phyloP scores from a whole-genome alignment of 2,113 vertebrate species.

The Acrocephalus kingi region DNA sequence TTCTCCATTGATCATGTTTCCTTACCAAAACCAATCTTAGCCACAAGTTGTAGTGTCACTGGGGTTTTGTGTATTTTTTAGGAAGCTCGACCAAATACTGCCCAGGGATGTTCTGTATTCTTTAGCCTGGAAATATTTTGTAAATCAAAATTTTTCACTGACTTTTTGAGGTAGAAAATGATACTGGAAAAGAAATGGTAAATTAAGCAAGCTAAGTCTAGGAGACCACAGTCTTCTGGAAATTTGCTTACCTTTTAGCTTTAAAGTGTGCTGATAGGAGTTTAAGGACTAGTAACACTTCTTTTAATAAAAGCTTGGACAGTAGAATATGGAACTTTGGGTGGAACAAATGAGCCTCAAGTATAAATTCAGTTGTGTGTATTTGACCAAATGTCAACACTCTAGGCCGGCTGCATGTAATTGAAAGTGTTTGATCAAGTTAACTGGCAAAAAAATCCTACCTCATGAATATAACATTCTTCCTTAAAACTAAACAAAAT shows the following conservation, averaged over 20 bases:
- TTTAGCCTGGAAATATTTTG: background rate
- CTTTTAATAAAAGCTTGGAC: background rate
- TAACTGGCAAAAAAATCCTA: background rate
- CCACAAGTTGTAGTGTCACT: background rate
- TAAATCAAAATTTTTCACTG: background rate
- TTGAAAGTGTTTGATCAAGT: background rate
- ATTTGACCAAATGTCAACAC: background rate
- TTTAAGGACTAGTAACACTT: background rate
- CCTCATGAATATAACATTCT: background rate
- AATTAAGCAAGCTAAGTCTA: background rate
- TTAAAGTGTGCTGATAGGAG: background rate
- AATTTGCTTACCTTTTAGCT: background rate
- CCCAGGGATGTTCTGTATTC: background rate
- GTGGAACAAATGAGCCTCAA: background rate
- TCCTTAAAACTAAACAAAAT: background rate
- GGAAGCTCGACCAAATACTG: background rate
- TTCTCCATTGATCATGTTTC: accelerated
- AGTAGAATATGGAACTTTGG: background rate
- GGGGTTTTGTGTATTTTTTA: background rate
- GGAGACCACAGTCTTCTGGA: background rate
- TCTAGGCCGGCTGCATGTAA: background rate
- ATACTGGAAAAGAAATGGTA: background rate
- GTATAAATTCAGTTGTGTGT: background rate
- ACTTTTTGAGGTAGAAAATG: background rate
- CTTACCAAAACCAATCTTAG: background rate